Evolutionary conservation across 1,140 invertebrate species (phyloP), one percentile per base, ranked within the genome.

Genomic region (Anagrus nilaparvatae): DNA sequence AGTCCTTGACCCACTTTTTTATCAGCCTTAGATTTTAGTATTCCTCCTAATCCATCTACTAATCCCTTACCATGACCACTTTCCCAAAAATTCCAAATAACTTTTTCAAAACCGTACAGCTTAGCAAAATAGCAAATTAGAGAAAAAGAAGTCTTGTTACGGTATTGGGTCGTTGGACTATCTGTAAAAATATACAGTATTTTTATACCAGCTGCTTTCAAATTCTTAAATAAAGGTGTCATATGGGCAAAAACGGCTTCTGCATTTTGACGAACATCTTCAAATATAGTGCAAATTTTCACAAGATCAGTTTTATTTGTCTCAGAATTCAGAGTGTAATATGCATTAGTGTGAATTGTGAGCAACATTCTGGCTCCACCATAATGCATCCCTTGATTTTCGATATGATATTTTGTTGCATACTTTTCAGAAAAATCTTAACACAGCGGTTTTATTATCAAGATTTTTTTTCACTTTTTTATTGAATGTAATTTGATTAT

Each of bases 51-150:
- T 4, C 43, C 35, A 14, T 39, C 43, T 18, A 21, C 7, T 17
- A 18, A 2, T n/a, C 43, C 43, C 23, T 44, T 44, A 3, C 43
- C 43, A 23, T 44, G 34, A 6, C 35, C 23, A 16, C 8, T 37
- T 38, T 44, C 43, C 14, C 18, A 38, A 23, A 35, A 39, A 30
- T 39, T 44, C 43, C 34, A 44, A 19, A 28, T 19, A 14, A 28
- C 34, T n/a, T 1, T 29, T n/a, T 30, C 23, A 5, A 39, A 21
- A 29, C 24, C 25, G 12, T 3, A 32, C 19, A 17, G 6, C 30
- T 32, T 17, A 17, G 30, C 30, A 32, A 32, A 32, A 7, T 32
- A 8, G 12, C 6, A 32, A 2, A 32, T 9, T 5, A 32, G 30
- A 17, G 12, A 17, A 32, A 17, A 32, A 10, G 13, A 2, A 32